Conservation (phyloP, 2,888 invertebrate species). For the Drosophila ustulata region DNA sequence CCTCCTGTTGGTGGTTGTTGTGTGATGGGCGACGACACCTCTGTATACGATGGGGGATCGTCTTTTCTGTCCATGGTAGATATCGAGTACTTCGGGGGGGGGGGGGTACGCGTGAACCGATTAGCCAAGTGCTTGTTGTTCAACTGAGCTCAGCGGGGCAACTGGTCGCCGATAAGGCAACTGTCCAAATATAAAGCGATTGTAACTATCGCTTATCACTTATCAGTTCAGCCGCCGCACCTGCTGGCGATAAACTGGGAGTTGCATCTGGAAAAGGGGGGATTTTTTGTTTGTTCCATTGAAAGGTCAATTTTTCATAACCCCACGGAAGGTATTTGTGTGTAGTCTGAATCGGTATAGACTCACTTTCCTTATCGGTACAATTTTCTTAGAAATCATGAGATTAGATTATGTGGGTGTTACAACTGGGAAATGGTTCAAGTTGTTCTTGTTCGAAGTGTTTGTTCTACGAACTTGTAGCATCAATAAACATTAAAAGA, state of each 20-base stretch:
- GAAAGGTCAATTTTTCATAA: not conserved
- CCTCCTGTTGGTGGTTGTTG: not conserved
- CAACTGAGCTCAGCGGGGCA: constrained; percentile 1
- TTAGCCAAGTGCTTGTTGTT: not conserved
- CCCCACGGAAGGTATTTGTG: no score
- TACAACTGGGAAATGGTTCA: not conserved
- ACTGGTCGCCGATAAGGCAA: constrained; percentile 6
- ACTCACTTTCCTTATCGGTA: not conserved
- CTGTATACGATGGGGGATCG: constrained; percentile 34
- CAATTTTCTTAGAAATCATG: not conserved
- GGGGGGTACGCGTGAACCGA: not conserved
- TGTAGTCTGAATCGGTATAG: not conserved
- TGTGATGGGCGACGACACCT: constrained; percentile 27
- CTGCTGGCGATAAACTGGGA: constrained; percentile 1
- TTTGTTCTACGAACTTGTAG: not conserved
- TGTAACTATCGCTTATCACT: constrained; percentile 7
- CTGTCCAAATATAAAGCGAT: not conserved
- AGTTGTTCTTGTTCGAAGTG: not conserved
- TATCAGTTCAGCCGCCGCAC: constrained; percentile 1
- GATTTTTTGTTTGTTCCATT: constrained; percentile 4
- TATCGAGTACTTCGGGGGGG: not conserved
- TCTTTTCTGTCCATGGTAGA: constrained; percentile 13
- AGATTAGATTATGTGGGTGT: constrained; percentile 1
- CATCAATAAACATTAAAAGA: not conserved
- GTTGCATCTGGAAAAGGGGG: not conserved